These are phyloP conservation scores for Neosalanx taihuensis DNA, from an alignment of 2,797 vertebrate genomes.

Conservation along the genomic window DNA sequence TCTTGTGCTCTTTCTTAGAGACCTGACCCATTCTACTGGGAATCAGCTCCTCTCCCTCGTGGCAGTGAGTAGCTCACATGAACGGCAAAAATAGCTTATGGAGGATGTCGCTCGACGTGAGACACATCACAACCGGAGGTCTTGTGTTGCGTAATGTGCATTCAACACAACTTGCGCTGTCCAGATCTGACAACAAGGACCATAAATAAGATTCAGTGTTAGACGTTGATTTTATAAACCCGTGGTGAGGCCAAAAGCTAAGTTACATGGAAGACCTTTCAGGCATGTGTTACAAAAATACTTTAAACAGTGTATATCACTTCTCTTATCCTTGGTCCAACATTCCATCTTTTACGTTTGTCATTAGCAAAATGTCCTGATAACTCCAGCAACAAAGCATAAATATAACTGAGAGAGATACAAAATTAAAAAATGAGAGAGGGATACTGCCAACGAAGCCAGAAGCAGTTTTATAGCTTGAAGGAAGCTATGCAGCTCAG, in stretches of 20 bases:
- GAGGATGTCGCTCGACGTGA: not conserved
- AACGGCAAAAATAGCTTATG: not conserved
- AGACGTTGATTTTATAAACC: not conserved
- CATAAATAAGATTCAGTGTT: not conserved
- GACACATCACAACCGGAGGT: not conserved
- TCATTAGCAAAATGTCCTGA: not conserved
- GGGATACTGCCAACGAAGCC: not conserved
- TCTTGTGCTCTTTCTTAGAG: not conserved
- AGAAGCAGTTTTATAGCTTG: not conserved
- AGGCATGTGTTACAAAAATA: not conserved
- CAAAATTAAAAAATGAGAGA: not conserved
- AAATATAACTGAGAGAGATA: not conserved
- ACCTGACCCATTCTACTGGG: not conserved
- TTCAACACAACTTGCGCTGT: not conserved
- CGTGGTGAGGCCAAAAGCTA: not conserved
- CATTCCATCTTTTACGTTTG: not conserved
- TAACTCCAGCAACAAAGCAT: not conserved
- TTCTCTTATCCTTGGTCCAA: not conserved
- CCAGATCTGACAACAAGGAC: not conserved
- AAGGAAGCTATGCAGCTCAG: conserved; percentile 5
- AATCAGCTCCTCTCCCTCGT: too few relatives aligned
- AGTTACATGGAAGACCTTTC: not conserved
- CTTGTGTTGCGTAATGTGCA: not conserved
- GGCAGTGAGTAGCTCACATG: not conserved
- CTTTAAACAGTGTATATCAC: not conserved